phyloP scores from a whole-genome alignment of 2,888 invertebrate genomes.

The Heteropelma amictum region DNA sequence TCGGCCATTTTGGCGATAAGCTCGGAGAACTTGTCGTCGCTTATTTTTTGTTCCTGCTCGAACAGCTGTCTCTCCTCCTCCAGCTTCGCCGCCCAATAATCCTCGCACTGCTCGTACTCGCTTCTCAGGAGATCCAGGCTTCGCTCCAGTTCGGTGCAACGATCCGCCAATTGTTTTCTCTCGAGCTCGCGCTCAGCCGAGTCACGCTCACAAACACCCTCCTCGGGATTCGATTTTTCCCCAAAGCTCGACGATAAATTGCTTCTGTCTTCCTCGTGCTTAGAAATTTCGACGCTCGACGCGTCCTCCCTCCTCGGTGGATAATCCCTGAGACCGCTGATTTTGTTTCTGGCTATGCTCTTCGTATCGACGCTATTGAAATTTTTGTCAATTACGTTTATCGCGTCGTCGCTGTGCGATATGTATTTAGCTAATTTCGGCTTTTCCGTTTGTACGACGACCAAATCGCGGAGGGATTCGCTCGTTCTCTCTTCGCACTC shows the following conservation, averaged over 20 bases:
- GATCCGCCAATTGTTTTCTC: conserved; percentile 77
- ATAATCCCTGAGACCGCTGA: conserved; percentile 69
- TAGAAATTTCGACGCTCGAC: conserved; percentile 41
- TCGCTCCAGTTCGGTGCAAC: conserved; percentile 84
- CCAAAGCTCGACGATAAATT: conserved; percentile 21
- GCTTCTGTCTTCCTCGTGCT: conserved; percentile 54
- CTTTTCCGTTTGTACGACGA: conserved; percentile 57
- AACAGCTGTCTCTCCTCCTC: conserved; percentile 87
- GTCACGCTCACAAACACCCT: conserved; percentile 75
- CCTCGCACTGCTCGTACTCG: conserved; percentile 92
- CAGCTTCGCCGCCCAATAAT: conserved; percentile 90
- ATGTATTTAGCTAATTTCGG: conserved; percentile 45
- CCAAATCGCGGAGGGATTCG: conserved; percentile 64
- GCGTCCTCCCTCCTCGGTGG: conserved; percentile 71
- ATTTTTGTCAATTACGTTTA: conserved; percentile 61
- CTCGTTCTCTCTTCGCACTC: conserved; percentile 61
- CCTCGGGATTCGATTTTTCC: conserved; percentile 26
- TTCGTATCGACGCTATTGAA: conserved; percentile 63
- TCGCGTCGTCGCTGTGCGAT: conserved; percentile 58
- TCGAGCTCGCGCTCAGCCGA: conserved; percentile 75
- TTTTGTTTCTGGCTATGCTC: conserved; percentile 57
- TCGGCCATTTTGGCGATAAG: conserved; percentile 87
- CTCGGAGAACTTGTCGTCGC: conserved; percentile 87
- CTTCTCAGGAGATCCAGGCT: conserved; percentile 86
- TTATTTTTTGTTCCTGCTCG: conserved; percentile 87